Conservation (phyloP, 2,888 invertebrate genomes). For the Synanthedon formicaeformis region DNA sequence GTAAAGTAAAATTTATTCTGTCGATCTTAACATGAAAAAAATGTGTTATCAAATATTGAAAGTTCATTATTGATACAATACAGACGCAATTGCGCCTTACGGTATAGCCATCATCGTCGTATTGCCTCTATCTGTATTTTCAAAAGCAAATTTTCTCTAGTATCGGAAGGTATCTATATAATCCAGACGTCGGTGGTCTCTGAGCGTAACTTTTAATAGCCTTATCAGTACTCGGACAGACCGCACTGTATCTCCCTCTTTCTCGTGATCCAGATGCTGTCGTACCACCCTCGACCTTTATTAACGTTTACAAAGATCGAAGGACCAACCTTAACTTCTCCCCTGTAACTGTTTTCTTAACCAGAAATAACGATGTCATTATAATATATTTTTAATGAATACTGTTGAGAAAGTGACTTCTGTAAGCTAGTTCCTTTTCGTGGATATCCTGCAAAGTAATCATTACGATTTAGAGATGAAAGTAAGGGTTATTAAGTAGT, state of each 20-base stretch:
- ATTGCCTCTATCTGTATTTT: conserved; percentile 24
- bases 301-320: conserved; percentile 38
- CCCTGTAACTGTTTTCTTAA: neutral
- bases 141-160: conserved; percentile 30
- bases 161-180: conserved; percentile 42
- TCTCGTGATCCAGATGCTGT: conserved; percentile 22
- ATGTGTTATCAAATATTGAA: too few species aligned
- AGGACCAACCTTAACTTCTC: conserved; percentile 16
- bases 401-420: neutral
- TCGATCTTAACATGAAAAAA: too few species aligned
- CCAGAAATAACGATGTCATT: too few species aligned
- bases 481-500: too few species aligned
- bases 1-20: too few species aligned
- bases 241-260: conserved; percentile 36
- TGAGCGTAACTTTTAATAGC: conserved; percentile 66
- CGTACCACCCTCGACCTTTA: conserved; percentile 36
- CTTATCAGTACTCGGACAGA: conserved; percentile 59
- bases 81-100: conserved; percentile 2
- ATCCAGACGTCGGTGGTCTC: conserved; percentile 44
- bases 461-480: too few species aligned
- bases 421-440: neutral
- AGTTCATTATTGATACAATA: too few species aligned
- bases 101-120: conserved; percentile 25
- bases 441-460: too few species aligned
- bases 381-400: too few species aligned